phyloP scores from a whole-genome alignment of 2,113 vertebrate genomes.

The Ceratotherium simum region DNA sequence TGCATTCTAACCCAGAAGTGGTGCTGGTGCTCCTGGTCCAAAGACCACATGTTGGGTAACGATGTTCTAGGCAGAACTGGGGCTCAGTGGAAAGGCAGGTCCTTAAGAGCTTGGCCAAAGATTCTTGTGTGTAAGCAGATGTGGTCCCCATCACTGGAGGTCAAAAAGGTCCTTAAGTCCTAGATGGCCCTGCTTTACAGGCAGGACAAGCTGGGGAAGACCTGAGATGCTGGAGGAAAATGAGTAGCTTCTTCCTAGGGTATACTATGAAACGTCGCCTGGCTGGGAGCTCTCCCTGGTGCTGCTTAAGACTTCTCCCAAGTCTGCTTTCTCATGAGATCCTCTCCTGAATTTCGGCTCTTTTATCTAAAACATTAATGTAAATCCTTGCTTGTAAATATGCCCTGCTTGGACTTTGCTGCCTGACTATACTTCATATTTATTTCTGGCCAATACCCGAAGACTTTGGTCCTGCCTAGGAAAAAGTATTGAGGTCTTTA shows the following conservation, averaged over 20 bases:
- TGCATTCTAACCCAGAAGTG: background rate
- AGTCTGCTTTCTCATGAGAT: background rate
- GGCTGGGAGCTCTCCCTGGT: constrained; percentile 60
- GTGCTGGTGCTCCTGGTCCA: no score
- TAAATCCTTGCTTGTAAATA: background rate
- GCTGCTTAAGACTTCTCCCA: background rate
- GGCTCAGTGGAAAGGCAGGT: background rate
- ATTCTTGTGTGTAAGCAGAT: background rate
- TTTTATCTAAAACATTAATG: background rate
- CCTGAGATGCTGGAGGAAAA: background rate
- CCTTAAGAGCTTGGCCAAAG: background rate
- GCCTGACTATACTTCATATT: background rate
- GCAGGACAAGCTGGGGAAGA: background rate
- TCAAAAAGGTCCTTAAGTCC: background rate
- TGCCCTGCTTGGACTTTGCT: background rate
- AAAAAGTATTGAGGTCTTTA: background rate
- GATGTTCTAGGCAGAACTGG: background rate
- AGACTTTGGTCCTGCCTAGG: background rate
- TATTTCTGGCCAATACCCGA: background rate
- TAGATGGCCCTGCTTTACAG: background rate
- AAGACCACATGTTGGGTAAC: background rate
- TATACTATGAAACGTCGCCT: fast-evolving
- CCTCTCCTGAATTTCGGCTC: background rate
- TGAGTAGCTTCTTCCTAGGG: background rate
- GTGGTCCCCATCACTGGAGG: background rate